Evolutionary conservation across 2,113 vertebrate species (phyloP).

Genomic region (Tretioscincus oriximinensis): DNA sequence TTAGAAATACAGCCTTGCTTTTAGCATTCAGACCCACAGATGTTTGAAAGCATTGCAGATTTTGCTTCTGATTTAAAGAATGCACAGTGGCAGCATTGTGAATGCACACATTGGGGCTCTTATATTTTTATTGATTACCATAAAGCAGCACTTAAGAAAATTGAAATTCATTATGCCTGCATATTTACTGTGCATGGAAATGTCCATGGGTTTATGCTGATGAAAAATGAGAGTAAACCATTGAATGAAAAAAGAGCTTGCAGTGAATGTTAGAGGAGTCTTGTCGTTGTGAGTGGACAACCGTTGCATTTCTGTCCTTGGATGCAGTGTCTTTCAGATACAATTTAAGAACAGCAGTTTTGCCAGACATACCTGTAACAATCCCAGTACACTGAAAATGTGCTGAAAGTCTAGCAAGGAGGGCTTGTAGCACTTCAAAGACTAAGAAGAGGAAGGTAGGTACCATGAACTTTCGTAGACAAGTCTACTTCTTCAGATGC

Average conservation of each 20-base stretch:
- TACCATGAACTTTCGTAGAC: no score
- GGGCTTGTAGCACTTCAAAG: no score
- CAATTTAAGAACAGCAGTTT: no score
- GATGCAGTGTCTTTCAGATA: neutral
- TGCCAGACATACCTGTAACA: no score
- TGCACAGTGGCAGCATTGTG: conserved; percentile 29
- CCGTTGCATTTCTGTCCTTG: neutral
- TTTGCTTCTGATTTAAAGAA: neutral
- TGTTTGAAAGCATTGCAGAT: neutral
- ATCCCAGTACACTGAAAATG: no score
- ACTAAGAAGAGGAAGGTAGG: no score
- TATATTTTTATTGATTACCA: conserved; percentile 38
- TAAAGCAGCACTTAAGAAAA: conserved; percentile 45
- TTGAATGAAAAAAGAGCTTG: neutral
- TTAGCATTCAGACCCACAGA: conserved; percentile 5
- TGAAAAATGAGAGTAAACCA: conserved; percentile 12
- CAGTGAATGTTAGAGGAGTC: neutral
- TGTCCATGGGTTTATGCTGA: conserved; percentile 44
- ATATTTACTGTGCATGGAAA: conserved; percentile 37
- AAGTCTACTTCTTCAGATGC: no score
- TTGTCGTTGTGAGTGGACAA: neutral
- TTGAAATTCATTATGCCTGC: conserved; percentile 51
- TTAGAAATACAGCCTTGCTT: neutral
- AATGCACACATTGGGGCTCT: conserved; percentile 13
- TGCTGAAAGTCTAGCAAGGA: no score